Base-by-base conservation (phyloP, 2,797 vertebrate species). In the Phaenicophaeus curvirostris region DNA sequence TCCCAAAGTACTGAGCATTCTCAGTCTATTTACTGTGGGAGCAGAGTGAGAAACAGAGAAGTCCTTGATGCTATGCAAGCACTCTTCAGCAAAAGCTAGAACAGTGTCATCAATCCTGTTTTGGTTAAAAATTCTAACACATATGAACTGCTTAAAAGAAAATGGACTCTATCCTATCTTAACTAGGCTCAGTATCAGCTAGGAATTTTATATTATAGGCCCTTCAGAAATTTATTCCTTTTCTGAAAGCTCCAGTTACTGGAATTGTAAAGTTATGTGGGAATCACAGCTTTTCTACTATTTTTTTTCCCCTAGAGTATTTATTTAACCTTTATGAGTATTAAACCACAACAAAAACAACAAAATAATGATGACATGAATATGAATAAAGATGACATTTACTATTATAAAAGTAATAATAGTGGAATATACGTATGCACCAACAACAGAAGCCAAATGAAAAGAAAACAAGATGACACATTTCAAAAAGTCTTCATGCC, bases 341-440 rank as follows among this genome's bases (percentile, higher is more conserved):
- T 55, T 57, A 73, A 24, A 58, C 90, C 39, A 39, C 39, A 58
- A 88, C 86, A 78, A 15, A 4, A 76, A 14, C 2, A 50, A 75
- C 23, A 55, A 48, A 62, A 1, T 13, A 31, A 19, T 33, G 4
- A 39, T 31, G 7, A 2, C 8, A 21, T 67, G 53, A 25, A 44
- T 7, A 63, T 50, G 71, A 30, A 27, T 12, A 62, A 39, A 39
- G 39, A 39, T 1, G 2, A 8, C n/a, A 68, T 65, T 57, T 48
- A 17, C 15, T 41, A 23, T 23, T 48, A 48, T 48, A 61, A 10
- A 61, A 74, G 1, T 24, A 63, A 4, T 21, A 58, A 50, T 53
- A 77, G 6, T n/a, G 24, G 17, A 82, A 76, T 66, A 50, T 5
- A 17, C 15, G 7, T 6, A 37, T 13, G 4, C 0, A 0, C 2